Evolutionary conservation across 2,113 vertebrate genomes (phyloP).

Genomic region (Caloenas nicobarica): DNA sequence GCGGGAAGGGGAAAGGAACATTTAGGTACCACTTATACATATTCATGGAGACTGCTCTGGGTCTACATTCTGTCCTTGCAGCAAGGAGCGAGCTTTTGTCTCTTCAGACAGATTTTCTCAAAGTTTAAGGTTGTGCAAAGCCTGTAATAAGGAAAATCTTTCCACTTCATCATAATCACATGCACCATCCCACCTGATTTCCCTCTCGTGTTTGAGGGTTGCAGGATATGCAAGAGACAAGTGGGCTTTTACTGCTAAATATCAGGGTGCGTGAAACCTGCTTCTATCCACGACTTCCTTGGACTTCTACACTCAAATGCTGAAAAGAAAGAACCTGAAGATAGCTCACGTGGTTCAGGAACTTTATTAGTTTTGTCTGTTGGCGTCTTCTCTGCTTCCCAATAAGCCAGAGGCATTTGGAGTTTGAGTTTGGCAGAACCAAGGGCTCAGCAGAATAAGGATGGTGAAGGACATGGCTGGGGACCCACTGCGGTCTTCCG

Average conservation of each 20-base stretch:
- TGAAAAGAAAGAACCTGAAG: not conserved
- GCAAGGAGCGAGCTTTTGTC: not conserved
- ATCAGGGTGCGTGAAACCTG: not conserved
- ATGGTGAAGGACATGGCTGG: not conserved
- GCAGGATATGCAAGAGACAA: not conserved
- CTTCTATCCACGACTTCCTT: not conserved
- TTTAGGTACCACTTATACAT: not conserved
- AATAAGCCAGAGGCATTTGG: not conserved
- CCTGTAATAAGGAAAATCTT: not conserved
- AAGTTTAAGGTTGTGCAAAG: not conserved
- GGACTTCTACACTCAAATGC: not conserved
- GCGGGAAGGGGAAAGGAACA: not conserved
- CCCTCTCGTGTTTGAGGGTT: not conserved
- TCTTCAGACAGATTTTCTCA: not conserved
- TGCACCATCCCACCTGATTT: not conserved
- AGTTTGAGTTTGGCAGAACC: not conserved
- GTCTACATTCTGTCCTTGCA: not conserved
- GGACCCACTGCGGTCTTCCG: not conserved
- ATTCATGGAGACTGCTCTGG: not conserved
- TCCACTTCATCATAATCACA: accelerated
- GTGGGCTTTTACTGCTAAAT: not conserved
- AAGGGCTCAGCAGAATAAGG: not conserved
- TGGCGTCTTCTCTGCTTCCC: not conserved
- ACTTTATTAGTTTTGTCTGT: not conserved
- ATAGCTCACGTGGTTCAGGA: not conserved